Evolutionary conservation across 2,113 vertebrate species (phyloP).

Genomic region (Tamias sibiricus): DNA sequence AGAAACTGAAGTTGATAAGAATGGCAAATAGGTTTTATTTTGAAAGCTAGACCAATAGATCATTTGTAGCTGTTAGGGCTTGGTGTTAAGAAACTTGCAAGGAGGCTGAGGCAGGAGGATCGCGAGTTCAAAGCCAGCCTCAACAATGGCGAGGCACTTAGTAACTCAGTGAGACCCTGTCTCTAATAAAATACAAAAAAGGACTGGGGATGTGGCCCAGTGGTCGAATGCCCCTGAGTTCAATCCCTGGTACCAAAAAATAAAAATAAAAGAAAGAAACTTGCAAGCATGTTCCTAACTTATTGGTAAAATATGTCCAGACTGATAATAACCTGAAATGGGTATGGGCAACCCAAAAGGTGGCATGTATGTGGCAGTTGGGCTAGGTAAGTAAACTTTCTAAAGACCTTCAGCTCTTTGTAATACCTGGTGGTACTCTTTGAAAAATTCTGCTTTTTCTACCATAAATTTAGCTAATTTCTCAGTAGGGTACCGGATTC

Average conservation of each 20-base stretch:
- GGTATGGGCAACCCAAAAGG: background rate
- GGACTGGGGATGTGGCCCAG: too few species aligned
- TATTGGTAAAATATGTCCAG: background rate
- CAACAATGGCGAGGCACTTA: too few species aligned
- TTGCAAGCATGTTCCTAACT: background rate
- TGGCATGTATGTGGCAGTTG: background rate
- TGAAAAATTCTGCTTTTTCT: conserved; percentile 38
- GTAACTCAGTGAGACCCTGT: too few species aligned
- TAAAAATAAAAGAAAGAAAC: too few species aligned
- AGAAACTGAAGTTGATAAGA: conserved; percentile 26
- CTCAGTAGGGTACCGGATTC: background rate
- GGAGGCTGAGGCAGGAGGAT: too few species aligned
- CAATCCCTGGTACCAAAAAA: too few species aligned
- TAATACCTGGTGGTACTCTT: conserved; percentile 3
- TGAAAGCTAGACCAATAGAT: background rate
- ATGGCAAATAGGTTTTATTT: conserved; percentile 7
- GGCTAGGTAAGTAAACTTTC: background rate
- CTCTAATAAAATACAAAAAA: too few species aligned
- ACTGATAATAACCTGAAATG: background rate
- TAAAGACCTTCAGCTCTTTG: background rate
- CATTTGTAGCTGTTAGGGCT: background rate
- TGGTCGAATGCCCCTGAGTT: too few species aligned
- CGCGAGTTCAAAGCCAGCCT: too few species aligned
- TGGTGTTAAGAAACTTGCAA: conserved; percentile 7
- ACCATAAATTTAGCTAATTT: conserved; percentile 30